Evolutionary conservation across 2,888 invertebrate genomes (phyloP).

Genomic region (Congeria kusceri): DNA sequence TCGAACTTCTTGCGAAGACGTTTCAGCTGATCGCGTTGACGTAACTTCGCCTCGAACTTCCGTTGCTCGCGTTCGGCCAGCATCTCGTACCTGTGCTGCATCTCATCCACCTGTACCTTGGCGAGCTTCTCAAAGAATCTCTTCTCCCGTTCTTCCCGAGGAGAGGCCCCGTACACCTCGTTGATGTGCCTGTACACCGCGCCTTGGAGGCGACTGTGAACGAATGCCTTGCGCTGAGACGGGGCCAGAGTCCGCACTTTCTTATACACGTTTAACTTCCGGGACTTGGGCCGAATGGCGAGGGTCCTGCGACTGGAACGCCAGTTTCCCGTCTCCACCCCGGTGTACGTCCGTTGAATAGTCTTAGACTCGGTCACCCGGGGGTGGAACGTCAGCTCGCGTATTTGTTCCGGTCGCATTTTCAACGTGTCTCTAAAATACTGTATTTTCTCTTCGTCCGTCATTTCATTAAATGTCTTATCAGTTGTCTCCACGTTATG

Average conservation of each 20-base stretch:
- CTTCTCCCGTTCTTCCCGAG: constrained; percentile 65
- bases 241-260: constrained; percentile 27
- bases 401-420: constrained; percentile 57
- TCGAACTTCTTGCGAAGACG: constrained; percentile 71
- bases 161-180: constrained; percentile 68
- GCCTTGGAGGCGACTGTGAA: constrained; percentile 70
- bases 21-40: constrained; percentile 65
- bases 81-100: constrained; percentile 59
- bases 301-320: constrained; percentile 38
- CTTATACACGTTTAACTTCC: constrained; percentile 28
- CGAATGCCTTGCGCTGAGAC: constrained; percentile 60
- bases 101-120: constrained; percentile 66
- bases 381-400: constrained; percentile 66
- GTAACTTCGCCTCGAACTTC: constrained; percentile 51
- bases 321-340: constrained; percentile 51
- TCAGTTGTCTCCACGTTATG: constrained; percentile 22
- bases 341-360: constrained; percentile 67
- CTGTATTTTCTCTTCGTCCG: constrained; percentile 50
- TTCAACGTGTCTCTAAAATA: constrained; percentile 49
- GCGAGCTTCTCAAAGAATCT: constrained; percentile 72
- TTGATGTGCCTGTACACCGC: constrained; percentile 70
- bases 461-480: constrained; percentile 56
- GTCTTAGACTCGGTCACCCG: constrained; percentile 55
- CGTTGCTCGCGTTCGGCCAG: constrained; percentile 59
- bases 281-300: constrained; percentile 34